phyloP scores from a whole-genome alignment of 2,113 vertebrate species.

The Fulica atra region DNA sequence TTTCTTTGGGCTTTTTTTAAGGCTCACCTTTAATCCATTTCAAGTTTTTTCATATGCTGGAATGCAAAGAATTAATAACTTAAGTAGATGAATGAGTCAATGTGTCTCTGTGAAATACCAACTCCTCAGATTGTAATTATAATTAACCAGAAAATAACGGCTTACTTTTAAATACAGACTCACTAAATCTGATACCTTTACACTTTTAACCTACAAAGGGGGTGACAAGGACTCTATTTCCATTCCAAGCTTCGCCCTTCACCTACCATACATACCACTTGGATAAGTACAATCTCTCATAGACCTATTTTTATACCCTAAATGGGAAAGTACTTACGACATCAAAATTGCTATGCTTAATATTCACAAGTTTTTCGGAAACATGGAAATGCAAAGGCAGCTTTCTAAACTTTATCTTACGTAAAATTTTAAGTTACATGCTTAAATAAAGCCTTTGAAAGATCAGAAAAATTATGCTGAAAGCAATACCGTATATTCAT shows the following conservation, averaged over 20 bases:
- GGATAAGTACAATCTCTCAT: background rate
- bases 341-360: background rate
- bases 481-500: background rate
- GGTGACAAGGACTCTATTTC: background rate
- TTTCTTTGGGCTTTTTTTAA: conserved; percentile 15
- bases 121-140: background rate
- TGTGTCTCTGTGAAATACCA: background rate
- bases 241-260: background rate
- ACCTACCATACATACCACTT: background rate
- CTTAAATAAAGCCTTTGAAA: background rate
- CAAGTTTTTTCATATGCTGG: background rate
- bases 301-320: background rate
- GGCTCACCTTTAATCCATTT: conserved; percentile 19
- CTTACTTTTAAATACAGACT: background rate
- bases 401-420: background rate
- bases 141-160: conserved; percentile 12
- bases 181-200: conserved; percentile 34
- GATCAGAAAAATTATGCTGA: background rate
- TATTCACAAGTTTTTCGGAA: background rate
- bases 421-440: background rate
- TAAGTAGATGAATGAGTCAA: background rate
- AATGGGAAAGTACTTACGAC: background rate
- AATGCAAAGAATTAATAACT: conserved; percentile 37
- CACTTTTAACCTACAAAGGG: conserved; percentile 20
- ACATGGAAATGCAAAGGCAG: background rate